Conservation (phyloP, 2,113 vertebrate genomes). For the Notarius lentiginosus region DNA sequence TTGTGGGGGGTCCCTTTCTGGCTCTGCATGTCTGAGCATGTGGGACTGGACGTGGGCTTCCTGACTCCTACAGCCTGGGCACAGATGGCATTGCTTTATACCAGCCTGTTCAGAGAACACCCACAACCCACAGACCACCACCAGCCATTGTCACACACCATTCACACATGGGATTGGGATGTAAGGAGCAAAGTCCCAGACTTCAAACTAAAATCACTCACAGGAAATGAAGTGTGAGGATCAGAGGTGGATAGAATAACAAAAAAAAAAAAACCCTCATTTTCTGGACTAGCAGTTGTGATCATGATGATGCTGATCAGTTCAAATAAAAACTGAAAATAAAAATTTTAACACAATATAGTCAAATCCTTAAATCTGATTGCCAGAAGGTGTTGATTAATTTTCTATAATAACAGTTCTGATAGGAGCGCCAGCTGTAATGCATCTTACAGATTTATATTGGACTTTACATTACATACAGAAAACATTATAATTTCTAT, state of each 20-base stretch:
- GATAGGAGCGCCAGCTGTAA: not conserved
- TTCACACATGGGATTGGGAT: not conserved
- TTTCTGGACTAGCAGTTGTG: not conserved
- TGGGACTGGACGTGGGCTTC: conserved; percentile 72
- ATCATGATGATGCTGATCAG: not conserved
- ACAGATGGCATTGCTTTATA: conserved; percentile 73
- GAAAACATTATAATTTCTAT: not conserved
- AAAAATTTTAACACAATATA: not conserved
- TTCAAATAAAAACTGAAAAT: not conserved
- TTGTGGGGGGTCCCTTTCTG: conserved; percentile 42
- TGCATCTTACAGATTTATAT: not conserved
- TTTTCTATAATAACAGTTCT: not conserved
- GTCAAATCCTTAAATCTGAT: not conserved
- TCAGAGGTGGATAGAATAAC: not conserved
- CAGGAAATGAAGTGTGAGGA: not conserved
- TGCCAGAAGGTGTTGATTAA: not conserved
- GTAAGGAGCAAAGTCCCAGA: not conserved
- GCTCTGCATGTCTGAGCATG: conserved; percentile 62
- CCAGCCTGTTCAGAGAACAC: conserved; percentile 61
- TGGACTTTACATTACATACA: not conserved
- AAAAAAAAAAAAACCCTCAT: not conserved
- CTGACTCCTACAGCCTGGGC: conserved; percentile 72
- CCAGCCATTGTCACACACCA: conserved; percentile 19
- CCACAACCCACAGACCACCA: conserved; percentile 60
- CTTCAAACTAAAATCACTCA: not conserved